These are phyloP conservation scores for Diarsia dahlii DNA, from an alignment of 2,888 invertebrate genomes.

Conservation along the genomic window DNA sequence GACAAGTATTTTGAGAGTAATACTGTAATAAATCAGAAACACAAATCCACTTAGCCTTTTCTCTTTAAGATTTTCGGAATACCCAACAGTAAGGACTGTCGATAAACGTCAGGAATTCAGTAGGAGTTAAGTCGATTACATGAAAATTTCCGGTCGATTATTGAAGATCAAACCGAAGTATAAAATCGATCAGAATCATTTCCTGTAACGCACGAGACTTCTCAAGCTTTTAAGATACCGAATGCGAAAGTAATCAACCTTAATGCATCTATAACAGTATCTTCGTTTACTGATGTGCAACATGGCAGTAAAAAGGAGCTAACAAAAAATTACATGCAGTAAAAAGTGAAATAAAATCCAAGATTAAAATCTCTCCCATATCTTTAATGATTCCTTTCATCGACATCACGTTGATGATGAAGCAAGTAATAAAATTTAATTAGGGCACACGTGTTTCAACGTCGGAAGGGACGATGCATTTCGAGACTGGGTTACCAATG, in stretches of 20 bases:
- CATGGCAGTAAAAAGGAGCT: slow-evolving; percentile 7
- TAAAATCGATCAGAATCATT: slow-evolving; percentile 1
- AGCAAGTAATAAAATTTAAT: slow-evolving; percentile 70
- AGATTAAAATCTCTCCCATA: slow-evolving; percentile 17
- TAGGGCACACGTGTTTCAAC: slow-evolving; percentile 78
- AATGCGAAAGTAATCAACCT: slow-evolving; percentile 10
- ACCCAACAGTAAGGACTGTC: background rate
- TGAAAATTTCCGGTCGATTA: background rate
- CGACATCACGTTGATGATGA: slow-evolving; percentile 46
- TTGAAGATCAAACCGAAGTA: slow-evolving; percentile 10
- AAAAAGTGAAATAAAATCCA: slow-evolving; percentile 15
- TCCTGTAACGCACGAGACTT: slow-evolving; percentile 6
- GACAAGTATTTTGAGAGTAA: slow-evolving; percentile 23
- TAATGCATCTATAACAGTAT: background rate
- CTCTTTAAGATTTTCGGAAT: slow-evolving; percentile 2
- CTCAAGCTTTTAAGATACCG: slow-evolving; percentile 11
- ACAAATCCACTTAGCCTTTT: slow-evolving; percentile 9
- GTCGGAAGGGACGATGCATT: slow-evolving; percentile 80
- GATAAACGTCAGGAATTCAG: background rate
- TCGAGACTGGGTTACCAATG: slow-evolving; percentile 79
- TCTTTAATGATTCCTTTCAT: slow-evolving; percentile 31
- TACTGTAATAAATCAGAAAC: slow-evolving; percentile 22
- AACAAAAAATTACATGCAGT: slow-evolving; percentile 5
- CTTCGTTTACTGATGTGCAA: background rate
- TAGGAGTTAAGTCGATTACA: background rate